Base-by-base conservation (phyloP, 2,888 invertebrate species). In the Apodemia duryi region DNA sequence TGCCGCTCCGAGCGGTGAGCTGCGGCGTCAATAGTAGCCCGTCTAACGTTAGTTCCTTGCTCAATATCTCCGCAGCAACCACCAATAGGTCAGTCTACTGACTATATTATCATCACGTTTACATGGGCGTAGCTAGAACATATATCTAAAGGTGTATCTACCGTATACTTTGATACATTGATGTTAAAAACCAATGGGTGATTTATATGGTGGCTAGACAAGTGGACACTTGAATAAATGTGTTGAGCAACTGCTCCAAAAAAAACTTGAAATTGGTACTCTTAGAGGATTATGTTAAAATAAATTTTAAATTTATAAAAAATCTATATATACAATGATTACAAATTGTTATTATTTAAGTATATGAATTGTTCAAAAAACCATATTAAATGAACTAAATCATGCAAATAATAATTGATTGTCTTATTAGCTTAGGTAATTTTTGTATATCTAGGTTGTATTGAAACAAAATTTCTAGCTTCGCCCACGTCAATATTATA, bases 1-100 rank as follows among this genome's bases (percentile, higher is more conserved):
- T 95, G 82, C 96, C 97, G 74, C 95, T 97, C 76, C 94, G 95
- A 86, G 95, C 95, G 88, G 94, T 92, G 85, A 83, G 81, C 81
- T 79, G 81, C 79, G 80, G 57, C 57, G 57, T 84, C 81, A 88
- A 85, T 81, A 81, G 81, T 83, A 86, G 84, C 82, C 80, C 87
- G 77, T 81, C 86, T 81, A 88, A 87, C 83, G 85, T 87, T 86
- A 93, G 85, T 88, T 93, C 93, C 92, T 93, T 94, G 93, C 93
- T 93, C 92, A 92, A 93, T 88, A 88, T 86, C 88, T 86, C 89
- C 79, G 86, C 86, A 76, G 83, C 85, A 77, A 84, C 87, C 79
- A 86, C 85, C 76, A 91, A 92, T 88, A 90, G 91, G 89, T 90
- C 83, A 86, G 87, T 86, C 69, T 61, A 46, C 57, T 67, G 54